Conservation (phyloP, 2,113 vertebrate genomes). For the Nematolebias whitei region DNA sequence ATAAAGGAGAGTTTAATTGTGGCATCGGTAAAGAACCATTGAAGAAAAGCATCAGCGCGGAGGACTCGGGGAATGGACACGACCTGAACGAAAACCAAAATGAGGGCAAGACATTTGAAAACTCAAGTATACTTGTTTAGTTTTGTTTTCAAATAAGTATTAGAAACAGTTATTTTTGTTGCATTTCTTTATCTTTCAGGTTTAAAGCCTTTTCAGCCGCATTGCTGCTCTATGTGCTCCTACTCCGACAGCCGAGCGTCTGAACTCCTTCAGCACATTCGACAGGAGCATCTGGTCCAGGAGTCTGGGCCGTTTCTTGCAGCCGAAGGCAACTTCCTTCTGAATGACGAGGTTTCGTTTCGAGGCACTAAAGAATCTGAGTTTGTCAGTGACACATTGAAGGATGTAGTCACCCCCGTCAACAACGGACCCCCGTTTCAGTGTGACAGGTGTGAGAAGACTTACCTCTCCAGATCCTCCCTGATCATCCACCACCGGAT, state of each 20-base stretch:
- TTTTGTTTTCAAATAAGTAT: not conserved
- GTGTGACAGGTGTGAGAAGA: conserved; percentile 40
- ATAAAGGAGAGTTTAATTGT: not conserved
- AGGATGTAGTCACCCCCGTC: not conserved
- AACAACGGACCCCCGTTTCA: conserved; percentile 4
- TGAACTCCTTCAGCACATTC: conserved; percentile 33
- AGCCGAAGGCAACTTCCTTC: not conserved
- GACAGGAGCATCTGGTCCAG: conserved; percentile 7
- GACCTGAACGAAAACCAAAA: conserved; percentile 4
- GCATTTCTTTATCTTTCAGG: conserved; percentile 20
- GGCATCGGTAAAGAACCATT: not conserved
- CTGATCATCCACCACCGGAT: conserved; percentile 22
- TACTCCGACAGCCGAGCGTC: conserved; percentile 11
- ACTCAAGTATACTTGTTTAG: not conserved
- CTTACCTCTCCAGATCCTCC: conserved; percentile 13
- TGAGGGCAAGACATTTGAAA: not conserved
- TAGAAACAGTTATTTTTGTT: not conserved
- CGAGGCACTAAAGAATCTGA: not conserved
- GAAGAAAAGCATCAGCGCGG: not conserved
- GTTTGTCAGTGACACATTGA: conserved; percentile 8
- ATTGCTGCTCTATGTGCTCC: conserved; percentile 22
- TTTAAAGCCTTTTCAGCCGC: conserved; percentile 1
- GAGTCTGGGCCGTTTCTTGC: not conserved
- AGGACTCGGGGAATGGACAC: not conserved
- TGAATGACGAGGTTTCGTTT: not conserved